These are phyloP conservation scores for Philypnodon macrostomus DNA, from an alignment of 2,797 vertebrate genomes.

Conservation along the genomic window DNA sequence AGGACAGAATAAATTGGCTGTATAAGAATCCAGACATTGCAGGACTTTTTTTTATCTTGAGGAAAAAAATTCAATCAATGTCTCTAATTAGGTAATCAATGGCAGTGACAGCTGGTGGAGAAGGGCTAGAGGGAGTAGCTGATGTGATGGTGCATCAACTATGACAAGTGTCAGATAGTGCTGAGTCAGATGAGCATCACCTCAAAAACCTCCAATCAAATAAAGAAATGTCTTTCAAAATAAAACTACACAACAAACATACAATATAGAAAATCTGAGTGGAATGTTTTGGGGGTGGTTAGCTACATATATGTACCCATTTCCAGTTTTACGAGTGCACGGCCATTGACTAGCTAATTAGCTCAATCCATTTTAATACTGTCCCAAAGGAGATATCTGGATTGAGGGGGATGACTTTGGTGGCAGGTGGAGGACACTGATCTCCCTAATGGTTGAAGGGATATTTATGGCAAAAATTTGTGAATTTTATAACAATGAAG, in stretches of 20 bases:
- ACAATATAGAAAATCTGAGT: conserved; percentile 43
- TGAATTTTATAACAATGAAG: conserved; percentile 62
- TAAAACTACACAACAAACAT: conserved; percentile 23
- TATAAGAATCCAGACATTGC: conserved; percentile 50
- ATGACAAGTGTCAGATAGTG: conserved; percentile 63
- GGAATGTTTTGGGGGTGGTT: conserved; percentile 7
- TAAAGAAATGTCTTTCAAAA: conserved; percentile 51
- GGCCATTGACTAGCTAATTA: conserved; percentile 82
- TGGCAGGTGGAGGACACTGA: conserved; percentile 81
- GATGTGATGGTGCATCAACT: conserved; percentile 61
- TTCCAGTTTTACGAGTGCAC: conserved; percentile 33
- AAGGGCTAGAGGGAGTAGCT: conserved; percentile 13
- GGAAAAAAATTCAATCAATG: conserved; percentile 77
- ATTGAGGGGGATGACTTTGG: conserved; percentile 72
- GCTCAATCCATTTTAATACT: conserved; percentile 85
- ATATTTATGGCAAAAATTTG: conserved; percentile 64
- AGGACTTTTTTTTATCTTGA: conserved; percentile 60
- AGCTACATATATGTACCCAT: conserved; percentile 5
- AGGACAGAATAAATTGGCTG: conserved; percentile 56
- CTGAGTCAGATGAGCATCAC: conserved; percentile 63
- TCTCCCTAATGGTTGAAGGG: conserved; percentile 74
- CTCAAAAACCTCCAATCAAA: conserved; percentile 57
- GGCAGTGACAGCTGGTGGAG: conserved; percentile 40
- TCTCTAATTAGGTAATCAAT: conserved; percentile 79
- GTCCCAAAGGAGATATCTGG: conserved; percentile 74